Base-by-base conservation (phyloP, 2,113 vertebrate genomes). In the Hemiscyllium ocellatum region DNA sequence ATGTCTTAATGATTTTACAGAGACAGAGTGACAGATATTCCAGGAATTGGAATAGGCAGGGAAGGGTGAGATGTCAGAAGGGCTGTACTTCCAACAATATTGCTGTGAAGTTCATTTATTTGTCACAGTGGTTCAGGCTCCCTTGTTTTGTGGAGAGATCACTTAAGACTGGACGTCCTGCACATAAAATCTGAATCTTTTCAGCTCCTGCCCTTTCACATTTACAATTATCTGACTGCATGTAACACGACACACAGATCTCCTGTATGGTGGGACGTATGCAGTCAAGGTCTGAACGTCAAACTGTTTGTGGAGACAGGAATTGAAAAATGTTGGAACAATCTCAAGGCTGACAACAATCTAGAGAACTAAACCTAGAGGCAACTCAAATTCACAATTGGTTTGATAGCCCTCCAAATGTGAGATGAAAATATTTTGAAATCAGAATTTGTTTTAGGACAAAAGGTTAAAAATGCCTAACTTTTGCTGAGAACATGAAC, bases 41-140 rank as follows among this genome's bases (percentile, higher is more conserved):
- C 56, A 24, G 8, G 19, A 94, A 69, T 68, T 7, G 22, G n/a
- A 69, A 47, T 47, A 47, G 91, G n/a, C 26, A 69, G 66, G 91
- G 37, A 94, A 70, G 90, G 90, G 22, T 68, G 90, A 70, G 24
- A 65, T 94, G 91, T n/a, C 91, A 94, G 61, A 93, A 94, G 42
- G 42, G 89, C 47, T 66, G 61, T 66, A 65, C 37, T 68, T n/a
- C 65, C 65, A 94, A 42, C 91, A 94, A 68, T 8, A 70, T 70
- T 22, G 42, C 66, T 8, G 24, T n/a, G 37, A 69, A 94, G 91
- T 42, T 47, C 17, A 68, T 69, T 22, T 52, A 90, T 65, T 56
- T 89, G 24, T 89, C 52, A 89, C 56, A 26, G 26, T 89, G 86
- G 7, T 50, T 89, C 47, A 33, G 52, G 61, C 8, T 90, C 52